Base-by-base conservation (phyloP, 2,888 invertebrate genomes). In the Sarcophaga rosellei region DNA sequence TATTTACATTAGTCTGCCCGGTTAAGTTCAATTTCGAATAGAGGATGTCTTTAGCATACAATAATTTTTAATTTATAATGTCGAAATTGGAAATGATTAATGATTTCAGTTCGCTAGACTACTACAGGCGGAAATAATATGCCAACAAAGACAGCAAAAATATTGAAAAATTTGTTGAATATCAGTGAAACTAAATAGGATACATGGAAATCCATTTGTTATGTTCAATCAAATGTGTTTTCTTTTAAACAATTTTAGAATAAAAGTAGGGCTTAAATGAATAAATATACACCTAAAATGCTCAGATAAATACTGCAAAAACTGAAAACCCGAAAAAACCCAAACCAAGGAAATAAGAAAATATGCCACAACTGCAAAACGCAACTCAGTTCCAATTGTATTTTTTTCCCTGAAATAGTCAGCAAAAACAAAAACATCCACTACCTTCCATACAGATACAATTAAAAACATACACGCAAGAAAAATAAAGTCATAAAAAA, bases 31-130 rank as follows among this genome's bases (percentile, higher is more conserved):
- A 10, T 35, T 35, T 10, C 10, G 35, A 35, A 35, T 35, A 10
- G 35, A 35, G 35, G 3, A 8, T 8, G 10, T 35, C 8, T 35
- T 0, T 35, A 10, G 35, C 35, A 35, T 35, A 0, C 8, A 35
- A 35, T 35, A 35, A 35, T 35, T 35, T 35, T 35, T 35, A 35
- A 35, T 35, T 35, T 35, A 35, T 35, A 8, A 35, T 10, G 35
- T 35, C 10, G 35, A 35, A 35, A 35, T 2, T 35, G 35, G 35
- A 65, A 77, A 61, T 77, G 72, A 82, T 77, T 76, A 82, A 82
- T 82, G 76, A 65, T 65, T 82, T 70, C 59, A 65, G 70, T 82
- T 61, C 76, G 10, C 65, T 61, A 76, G 76, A 82, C 73, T 76
- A 45, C 61, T 53, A 53, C 61, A 70, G 25, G 70, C 62, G 11